Evolutionary conservation across 2,113 vertebrate genomes (phyloP).

Genomic region (Mesoclemmys tuberculata): DNA sequence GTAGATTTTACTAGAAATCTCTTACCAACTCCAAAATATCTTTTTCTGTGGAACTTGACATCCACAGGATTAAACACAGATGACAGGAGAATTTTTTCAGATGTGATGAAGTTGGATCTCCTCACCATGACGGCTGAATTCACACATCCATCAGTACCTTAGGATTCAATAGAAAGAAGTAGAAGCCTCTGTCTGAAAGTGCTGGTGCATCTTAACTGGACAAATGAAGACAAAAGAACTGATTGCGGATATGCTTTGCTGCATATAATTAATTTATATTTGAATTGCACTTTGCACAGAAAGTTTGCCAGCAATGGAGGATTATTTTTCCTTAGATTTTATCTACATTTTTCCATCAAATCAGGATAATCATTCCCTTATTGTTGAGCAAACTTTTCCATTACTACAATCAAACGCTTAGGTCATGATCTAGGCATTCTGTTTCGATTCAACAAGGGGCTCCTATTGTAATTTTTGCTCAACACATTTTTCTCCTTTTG

Average conservation of each 20-base stretch:
- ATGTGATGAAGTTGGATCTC: not conserved
- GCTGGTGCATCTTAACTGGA: not conserved
- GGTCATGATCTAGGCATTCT: not conserved
- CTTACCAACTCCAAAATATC: not conserved
- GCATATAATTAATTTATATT: not conserved
- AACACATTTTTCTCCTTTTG: conserved; percentile 13
- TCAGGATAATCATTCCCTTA: not conserved
- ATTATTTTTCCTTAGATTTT: not conserved
- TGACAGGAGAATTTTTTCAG: not conserved
- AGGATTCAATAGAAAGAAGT: not conserved
- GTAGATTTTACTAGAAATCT: not conserved
- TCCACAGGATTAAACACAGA: not conserved
- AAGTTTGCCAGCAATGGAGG: not conserved
- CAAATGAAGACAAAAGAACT: not conserved
- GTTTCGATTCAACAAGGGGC: not conserved
- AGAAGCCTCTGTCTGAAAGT: not conserved
- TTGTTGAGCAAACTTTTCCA: not conserved
- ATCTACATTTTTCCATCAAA: not conserved
- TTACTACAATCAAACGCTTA: not conserved
- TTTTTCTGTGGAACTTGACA: not conserved
- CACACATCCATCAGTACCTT: not conserved
- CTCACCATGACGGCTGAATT: not conserved
- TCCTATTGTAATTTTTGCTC: not conserved
- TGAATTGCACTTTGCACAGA: not conserved
- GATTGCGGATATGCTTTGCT: not conserved